Conservation (phyloP, 2,113 vertebrate species). For the Hippocampus barbouri region DNA sequence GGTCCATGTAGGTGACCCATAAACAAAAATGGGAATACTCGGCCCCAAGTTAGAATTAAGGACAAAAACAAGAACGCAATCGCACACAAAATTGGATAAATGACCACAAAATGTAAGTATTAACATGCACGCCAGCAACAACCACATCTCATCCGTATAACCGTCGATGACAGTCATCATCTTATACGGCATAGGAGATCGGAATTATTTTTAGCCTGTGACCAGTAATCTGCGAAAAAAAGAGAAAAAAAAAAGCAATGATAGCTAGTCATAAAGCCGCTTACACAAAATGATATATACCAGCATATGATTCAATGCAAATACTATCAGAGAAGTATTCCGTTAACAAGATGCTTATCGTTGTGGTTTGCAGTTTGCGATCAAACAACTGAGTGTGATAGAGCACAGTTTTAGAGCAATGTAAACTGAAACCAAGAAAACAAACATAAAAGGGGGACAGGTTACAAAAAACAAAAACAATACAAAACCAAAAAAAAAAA, state of each 20-base stretch:
- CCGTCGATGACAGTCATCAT: background rate
- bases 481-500: no score
- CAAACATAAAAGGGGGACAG: background rate
- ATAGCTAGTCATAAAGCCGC: background rate
- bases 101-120: slow-evolving; percentile 15
- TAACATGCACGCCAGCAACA: slow-evolving; percentile 8
- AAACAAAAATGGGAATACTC: slow-evolving; percentile 47
- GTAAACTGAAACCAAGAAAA: background rate
- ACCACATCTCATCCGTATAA: background rate
- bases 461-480: background rate
- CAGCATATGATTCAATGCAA: background rate
- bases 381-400: background rate
- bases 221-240: background rate
- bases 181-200: background rate
- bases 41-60: slow-evolving; percentile 57
- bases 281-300: background rate
- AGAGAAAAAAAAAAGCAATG: background rate
- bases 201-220: background rate
- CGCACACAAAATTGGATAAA: slow-evolving; percentile 15
- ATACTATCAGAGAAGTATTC: background rate
- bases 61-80: slow-evolving; percentile 41
- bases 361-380: background rate
- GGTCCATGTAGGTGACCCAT: slow-evolving; percentile 61
- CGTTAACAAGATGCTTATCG: background rate
- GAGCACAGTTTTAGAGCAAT: background rate